These are phyloP conservation scores for Seira ritae DNA, from an alignment of 2,888 invertebrate genomes.

Conservation along the genomic window DNA sequence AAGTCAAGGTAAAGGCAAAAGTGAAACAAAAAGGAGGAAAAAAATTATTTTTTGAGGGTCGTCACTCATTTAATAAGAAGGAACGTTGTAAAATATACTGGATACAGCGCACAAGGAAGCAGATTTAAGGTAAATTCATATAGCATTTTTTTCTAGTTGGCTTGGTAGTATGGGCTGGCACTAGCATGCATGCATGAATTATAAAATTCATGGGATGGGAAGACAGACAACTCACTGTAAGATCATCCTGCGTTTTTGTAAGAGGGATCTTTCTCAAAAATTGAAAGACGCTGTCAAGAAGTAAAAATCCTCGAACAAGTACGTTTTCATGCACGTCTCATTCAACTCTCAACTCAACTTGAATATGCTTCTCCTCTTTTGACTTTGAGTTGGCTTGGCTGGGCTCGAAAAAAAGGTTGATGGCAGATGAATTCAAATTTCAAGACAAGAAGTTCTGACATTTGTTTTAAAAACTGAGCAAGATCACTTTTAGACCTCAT, in stretches of 20 bases:
- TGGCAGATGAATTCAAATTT: slow-evolving; percentile 56
- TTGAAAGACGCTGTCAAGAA: slow-evolving; percentile 53
- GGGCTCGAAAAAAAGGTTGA: slow-evolving; percentile 40
- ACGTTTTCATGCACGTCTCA: slow-evolving; percentile 29
- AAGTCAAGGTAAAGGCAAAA: slow-evolving; percentile 47
- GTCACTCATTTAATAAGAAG: slow-evolving; percentile 50
- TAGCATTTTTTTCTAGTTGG: no score
- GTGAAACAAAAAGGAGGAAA: slow-evolving; percentile 31
- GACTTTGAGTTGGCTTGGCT: slow-evolving; percentile 45
- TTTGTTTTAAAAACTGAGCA: slow-evolving; percentile 22
- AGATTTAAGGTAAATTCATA: no score
- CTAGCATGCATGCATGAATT: no score
- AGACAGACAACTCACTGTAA: no score
- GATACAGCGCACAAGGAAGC: no score
- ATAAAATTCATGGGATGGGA: no score
- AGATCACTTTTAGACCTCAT: no score
- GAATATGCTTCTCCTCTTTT: slow-evolving; percentile 21
- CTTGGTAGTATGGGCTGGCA: no score
- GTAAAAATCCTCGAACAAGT: slow-evolving; percentile 23
- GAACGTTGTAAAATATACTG: no score
- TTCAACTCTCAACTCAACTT: neutral
- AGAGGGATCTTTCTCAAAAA: slow-evolving; percentile 1
- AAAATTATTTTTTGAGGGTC: slow-evolving; percentile 48
- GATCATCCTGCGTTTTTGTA: no score
- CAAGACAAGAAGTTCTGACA: slow-evolving; percentile 49